Evolutionary conservation across 1,140 invertebrate species (phyloP), one percentile per base, ranked within the genome.

Genomic region (Harpegnathos saltator): DNA sequence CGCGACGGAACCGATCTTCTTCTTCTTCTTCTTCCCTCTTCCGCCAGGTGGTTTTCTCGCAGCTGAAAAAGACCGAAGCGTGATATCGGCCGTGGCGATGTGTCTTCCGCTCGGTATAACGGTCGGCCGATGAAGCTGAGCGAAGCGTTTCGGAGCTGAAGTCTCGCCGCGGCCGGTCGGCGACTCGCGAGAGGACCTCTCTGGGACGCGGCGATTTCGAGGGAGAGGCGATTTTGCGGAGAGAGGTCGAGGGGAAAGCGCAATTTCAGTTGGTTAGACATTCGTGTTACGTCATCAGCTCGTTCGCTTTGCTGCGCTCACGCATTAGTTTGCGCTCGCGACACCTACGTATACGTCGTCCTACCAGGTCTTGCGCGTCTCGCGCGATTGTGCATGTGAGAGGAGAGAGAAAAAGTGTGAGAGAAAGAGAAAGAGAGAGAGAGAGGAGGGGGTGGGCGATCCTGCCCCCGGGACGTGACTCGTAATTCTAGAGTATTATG

Each of bases 401-500:
- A 11, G 38, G 38, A 44, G 38, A 44, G 38, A 4, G 38, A 44
- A 9, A 11, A 9, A 44, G 29, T 3, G 38, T 0, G 38, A 44
- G 38, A 11, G 38, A 33, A 5, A 33, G 29, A 33, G 29, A 33
- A 5, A 33, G 29, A 33, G 29, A 33, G 29, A 33, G 29, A 33
- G 29, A 33, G 29, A 33, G 29, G 5, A 33, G 5, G 5, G 5
- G 86, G n/a, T n/a, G 89, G 83, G 81, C 73, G 82, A 89, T 90
- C 54, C 84, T 90, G 83, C 86, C 86, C 85, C 59, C 85, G 50
- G 89, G 81, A 91, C 84, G 85, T 83, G 85, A 90, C 84, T 87
- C 81, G 82, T 91, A 91, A 91, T 90, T 91, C 87, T 87, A 90
- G 85, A 89, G 68, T 87, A 90, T 91, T 90, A 90, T 85, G 80